Base-by-base conservation (phyloP, 2,113 vertebrate species). In the Ammodytes marinus region DNA sequence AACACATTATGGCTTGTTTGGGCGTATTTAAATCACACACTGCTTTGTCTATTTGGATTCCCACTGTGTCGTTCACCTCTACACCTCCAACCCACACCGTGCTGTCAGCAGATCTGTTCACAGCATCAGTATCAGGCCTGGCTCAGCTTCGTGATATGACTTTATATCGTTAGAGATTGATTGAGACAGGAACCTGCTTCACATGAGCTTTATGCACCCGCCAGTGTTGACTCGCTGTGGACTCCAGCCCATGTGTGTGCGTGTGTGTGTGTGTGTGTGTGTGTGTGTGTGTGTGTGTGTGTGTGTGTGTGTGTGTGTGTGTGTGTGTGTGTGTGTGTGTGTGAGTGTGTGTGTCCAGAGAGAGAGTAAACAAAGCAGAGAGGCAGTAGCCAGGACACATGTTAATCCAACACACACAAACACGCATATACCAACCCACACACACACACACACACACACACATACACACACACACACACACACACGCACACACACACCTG, bases 331-430 rank as follows among this genome's bases (percentile, higher is more conserved):
- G 42, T 72, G 79, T 78, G 49, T 19, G 65, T 6, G 50, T 70
- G 69, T 65, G 75, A 1, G 85, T 82, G 77, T 80, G 79, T 74
- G 58, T 50, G 61, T 75, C 85, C 82, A 67, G 65, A 37, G 73
- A 81, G 86, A 81, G 67, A 52, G 69, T 83, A 86, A 92, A 89
- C 88, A 87, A 80, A 74, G 57, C 82, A 1, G 71, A 40, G n/a
- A 71, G 58, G 66, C 46, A 73, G 42, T 17, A 75, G 82, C 1
- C 58, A 75, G 42, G 67, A 73, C 69, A 65, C 73, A 77, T 49
- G 60, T 14, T 53, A 61, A 61, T 58, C 61, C 49, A 55, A 61
- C 70, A 63, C 69, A 70, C 11, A 6, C 5, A 37, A 12, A 1
- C 2, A 52, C 57, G 74, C 17, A 5, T 14, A 11, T 52, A 49